phyloP scores from a whole-genome alignment of 92 coral and sea anemone species.

The Heteractis magnifica region DNA sequence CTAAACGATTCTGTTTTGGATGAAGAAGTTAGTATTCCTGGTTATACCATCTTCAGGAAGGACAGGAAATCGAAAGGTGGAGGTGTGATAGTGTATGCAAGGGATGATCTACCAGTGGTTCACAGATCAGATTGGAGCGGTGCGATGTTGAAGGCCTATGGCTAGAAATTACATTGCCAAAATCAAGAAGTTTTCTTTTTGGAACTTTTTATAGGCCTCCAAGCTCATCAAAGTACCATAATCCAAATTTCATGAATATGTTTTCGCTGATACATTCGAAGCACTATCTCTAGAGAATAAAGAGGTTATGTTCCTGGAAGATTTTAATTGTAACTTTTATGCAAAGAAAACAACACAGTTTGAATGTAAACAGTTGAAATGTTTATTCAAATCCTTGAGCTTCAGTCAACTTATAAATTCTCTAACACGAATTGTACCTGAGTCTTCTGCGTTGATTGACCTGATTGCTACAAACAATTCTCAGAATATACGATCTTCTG shows the following conservation, averaged over 20 bases:
- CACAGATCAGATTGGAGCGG: conserved; percentile 45
- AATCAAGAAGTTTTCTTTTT: conserved; percentile 44
- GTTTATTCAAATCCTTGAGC: conserved; percentile 6
- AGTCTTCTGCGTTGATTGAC: conserved; percentile 30
- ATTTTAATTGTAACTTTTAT: conserved; percentile 41
- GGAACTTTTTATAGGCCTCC: conserved; percentile 52
- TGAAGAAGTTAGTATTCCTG: conserved; percentile 35
- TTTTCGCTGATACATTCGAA: conserved; percentile 33
- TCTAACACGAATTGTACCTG: conserved; percentile 32
- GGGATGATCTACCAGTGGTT: conserved; percentile 30
- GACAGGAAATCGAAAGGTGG: conserved; percentile 38
- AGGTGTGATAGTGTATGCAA: conserved; percentile 33
- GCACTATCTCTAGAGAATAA: conserved; percentile 37
- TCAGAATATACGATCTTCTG: conserved; percentile 41
- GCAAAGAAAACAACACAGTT: conserved; percentile 22
- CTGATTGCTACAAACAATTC: conserved; percentile 36
- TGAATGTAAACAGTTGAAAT: conserved; percentile 12
- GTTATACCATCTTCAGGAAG: conserved; percentile 35
- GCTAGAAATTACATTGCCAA: conserved; percentile 47
- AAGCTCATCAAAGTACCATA: conserved; percentile 36
- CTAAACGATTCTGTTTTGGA: conserved; percentile 10
- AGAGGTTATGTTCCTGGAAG: conserved; percentile 43
- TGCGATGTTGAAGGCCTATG: conserved; percentile 44
- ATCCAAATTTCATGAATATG: conserved; percentile 42
- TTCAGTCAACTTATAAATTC: conserved; percentile 31